Percentiles rank a stretch among this genome's conserved stretches.
Conservation (phyloP, 64 coral and sea anemone species). For the Stichodactyla mertensii region DNA sequence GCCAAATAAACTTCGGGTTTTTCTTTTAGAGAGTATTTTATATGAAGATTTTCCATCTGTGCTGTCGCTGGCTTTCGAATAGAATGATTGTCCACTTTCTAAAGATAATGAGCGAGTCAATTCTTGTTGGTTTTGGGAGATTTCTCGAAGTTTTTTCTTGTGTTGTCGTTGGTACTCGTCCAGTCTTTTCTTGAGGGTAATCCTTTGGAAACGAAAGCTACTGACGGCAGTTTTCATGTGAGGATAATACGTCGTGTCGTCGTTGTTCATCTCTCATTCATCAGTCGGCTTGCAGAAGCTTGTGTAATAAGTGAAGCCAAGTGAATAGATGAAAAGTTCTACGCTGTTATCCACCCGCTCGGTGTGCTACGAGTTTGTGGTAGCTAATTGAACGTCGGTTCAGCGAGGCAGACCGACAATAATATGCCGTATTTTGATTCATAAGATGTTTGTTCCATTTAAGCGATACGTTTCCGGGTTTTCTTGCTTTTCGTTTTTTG, state of each 20-base stretch:
- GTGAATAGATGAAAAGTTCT: too few species aligned
- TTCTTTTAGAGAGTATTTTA: neutral
- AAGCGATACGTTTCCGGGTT: neutral
- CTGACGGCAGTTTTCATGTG: neutral
- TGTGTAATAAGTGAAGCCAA: too few species aligned
- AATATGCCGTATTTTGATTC: neutral
- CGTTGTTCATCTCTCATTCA: neutral
- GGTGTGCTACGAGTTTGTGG: too few species aligned
- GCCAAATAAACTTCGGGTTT: neutral
- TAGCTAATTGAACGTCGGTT: too few species aligned
- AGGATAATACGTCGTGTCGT: neutral
- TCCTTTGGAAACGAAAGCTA: neutral
- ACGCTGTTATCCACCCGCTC: too few species aligned
- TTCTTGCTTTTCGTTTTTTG: neutral
- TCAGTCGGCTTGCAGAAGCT: neutral
- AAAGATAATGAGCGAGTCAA: conserved; percentile 12
- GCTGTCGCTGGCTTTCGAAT: too few species aligned
- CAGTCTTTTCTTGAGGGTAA: neutral
- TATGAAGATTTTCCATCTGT: neutral
- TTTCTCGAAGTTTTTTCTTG: neutral
- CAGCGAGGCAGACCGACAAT: neutral
- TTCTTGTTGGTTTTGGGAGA: neutral
- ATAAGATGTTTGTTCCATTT: neutral
- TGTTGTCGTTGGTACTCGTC: conserved; percentile 5
- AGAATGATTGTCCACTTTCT: neutral